Percentiles rank a stretch among this genome's conserved stretches.
phyloP scores from a whole-genome alignment of 1,140 invertebrate genomes.

The Papilio machaon region DNA sequence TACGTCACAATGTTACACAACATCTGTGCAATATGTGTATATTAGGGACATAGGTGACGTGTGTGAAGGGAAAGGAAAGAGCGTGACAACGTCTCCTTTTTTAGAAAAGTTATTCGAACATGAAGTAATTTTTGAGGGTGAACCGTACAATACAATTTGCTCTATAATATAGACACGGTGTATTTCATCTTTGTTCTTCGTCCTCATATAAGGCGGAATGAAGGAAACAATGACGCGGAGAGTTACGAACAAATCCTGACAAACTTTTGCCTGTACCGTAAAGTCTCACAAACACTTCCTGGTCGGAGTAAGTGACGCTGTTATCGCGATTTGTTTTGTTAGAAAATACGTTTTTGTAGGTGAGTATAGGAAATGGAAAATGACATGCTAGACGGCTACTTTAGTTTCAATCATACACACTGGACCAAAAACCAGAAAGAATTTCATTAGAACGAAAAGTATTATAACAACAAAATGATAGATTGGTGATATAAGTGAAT shows the following conservation, averaged over 20 bases:
- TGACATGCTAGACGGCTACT: not conserved
- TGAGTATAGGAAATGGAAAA: not conserved
- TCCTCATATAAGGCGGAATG: not conserved
- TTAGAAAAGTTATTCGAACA: too few species aligned
- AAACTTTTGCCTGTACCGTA: not conserved
- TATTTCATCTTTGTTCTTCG: not conserved
- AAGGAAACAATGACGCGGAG: not conserved
- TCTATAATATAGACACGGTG: not conserved
- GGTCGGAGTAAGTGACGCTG: not conserved
- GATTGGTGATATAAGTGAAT: not conserved
- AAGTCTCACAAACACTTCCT: not conserved
- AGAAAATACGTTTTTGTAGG: not conserved
- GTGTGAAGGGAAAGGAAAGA: not conserved
- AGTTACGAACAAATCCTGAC: not conserved
- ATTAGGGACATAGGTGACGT: not conserved
- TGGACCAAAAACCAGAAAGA: not conserved
- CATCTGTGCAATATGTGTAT: conserved; percentile 1
- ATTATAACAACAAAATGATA: not conserved
- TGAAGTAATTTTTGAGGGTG: too few species aligned
- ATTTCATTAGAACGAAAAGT: not conserved
- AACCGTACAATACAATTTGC: not conserved
- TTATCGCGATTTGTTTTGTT: not conserved
- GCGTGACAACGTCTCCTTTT: not conserved
- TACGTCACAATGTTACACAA: conserved; percentile 11
- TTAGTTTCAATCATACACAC: not conserved